A percentile compares a stretch with the other conserved stretches of the same genome.
Evolutionary conservation across 2,113 vertebrate genomes (phyloP).

Genomic region (Vulpes ferrilata): DNA sequence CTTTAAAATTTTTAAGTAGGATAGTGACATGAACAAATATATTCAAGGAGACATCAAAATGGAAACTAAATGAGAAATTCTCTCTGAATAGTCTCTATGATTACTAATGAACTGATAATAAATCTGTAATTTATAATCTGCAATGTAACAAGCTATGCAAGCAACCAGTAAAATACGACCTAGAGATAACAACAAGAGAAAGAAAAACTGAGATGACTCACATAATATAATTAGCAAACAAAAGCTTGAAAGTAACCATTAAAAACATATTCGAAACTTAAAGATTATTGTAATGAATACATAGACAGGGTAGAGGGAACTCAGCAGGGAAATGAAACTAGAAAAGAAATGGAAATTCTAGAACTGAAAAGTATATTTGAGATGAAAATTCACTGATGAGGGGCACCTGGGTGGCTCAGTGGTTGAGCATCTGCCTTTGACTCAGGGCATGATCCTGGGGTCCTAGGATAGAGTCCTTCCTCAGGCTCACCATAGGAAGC

Average conservation of each 20-base stretch:
- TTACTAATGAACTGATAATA: constrained; percentile 2
- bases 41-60: constrained; percentile 32
- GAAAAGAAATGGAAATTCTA: constrained; percentile 21
- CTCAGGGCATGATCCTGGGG: too few relatives aligned
- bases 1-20: constrained; percentile 21
- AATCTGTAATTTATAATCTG: not conserved
- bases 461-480: too few relatives aligned
- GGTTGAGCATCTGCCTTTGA: too few relatives aligned
- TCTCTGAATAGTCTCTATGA: not conserved
- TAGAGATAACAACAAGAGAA: not conserved
- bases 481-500: too few relatives aligned
- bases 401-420: too few relatives aligned
- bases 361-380: not conserved
- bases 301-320: not conserved
- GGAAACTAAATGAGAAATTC: constrained; percentile 42
- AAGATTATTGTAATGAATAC: not conserved
- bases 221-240: not conserved
- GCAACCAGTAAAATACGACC: constrained; percentile 36
- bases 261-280: not conserved
- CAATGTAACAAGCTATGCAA: not conserved
- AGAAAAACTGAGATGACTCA: not conserved
- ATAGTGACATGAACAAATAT: constrained; percentile 18
- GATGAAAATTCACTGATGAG: constrained; percentile 35
- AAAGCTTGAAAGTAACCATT: constrained; percentile 5
- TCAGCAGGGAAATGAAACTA: constrained; percentile 3